Base-by-base conservation (phyloP, 2,797 vertebrate genomes). In the Rhyacichthys aspro region DNA sequence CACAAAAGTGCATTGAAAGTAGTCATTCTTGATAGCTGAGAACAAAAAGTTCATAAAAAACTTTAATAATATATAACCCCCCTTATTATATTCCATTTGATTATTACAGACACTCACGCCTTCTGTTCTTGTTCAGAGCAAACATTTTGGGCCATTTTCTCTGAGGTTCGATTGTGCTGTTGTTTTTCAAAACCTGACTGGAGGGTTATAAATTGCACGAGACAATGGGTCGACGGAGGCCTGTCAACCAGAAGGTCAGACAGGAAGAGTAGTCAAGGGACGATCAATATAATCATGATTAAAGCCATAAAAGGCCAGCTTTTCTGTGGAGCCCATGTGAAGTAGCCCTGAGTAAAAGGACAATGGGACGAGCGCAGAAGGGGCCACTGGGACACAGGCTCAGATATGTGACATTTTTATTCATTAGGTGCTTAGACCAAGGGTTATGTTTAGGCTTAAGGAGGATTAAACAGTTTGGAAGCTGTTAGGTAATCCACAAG, bases 281-380 rank as follows among this genome's bases (percentile, higher is more conserved):
- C 12, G 23, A 55, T 55, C 53, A 19, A 55, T 55, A 17, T n/a
- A 16, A n/a, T 14, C 39, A 16, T 28, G 53, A 55, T 55, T 23
- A 34, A 41, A 32, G 14, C 41, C n/a, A n/a, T 15, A 11, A 11
- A 9, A 34, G 38, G 17, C 37, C 34, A 14, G 12, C 50, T 45
- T 16, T 10, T 19, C 18, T 23, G 9, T 3, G 39, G n/a, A n/a
- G n/a, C n/a, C n/a, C n/a, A n/a, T n/a, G n/a, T n/a, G n/a, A n/a
- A n/a, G n/a, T n/a, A 39, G 32, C 12, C 49, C 9, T 17, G 49
- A 34, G 37, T 32, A 5, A 1, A 9, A n/a, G 47, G 23, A 48
- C 46, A 9, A 15, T 7, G 4, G 28, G 44, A 46, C 44, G 4
- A 18, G 34, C 7, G 8, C 36, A 37, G 14, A 7, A n/a, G 16